Conservation (phyloP, 2,113 vertebrate genomes). For the Takifugu flavidus region DNA sequence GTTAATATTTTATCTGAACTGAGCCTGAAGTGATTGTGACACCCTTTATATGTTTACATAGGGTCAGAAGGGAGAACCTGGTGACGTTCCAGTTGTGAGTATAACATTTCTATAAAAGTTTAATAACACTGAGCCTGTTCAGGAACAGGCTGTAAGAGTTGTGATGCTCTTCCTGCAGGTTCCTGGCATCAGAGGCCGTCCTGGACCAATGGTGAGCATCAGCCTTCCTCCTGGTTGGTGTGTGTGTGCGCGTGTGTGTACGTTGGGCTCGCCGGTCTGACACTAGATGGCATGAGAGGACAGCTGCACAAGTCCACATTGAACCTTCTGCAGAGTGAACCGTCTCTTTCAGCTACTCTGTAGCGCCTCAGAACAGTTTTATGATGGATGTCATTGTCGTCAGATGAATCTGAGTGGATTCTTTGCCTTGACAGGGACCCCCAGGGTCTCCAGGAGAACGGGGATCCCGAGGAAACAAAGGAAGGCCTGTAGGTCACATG, state of each 20-base stretch:
- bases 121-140: rapidly evolving
- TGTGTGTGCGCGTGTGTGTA: no score
- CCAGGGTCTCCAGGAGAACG: constrained; percentile 88
- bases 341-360: no score
- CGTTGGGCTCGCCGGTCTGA: constrained; percentile 12
- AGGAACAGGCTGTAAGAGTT: not conserved
- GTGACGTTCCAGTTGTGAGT: constrained; percentile 90
- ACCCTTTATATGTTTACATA: constrained; percentile 46
- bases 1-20: not conserved
- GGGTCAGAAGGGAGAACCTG: constrained; percentile 97
- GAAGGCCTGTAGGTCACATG: constrained; percentile 82
- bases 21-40: no score
- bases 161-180: constrained; percentile 69
- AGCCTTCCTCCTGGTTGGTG: constrained; percentile 2
- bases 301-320: constrained; percentile 5
- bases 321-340: no score
- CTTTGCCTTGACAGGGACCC: constrained; percentile 80
- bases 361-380: no score
- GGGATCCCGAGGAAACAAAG: constrained; percentile 88
- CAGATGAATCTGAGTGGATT: constrained; percentile 5
- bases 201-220: constrained; percentile 85
- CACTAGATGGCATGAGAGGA: constrained; percentile 72
- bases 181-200: constrained; percentile 87
- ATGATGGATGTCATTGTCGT: not conserved
- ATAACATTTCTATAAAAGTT: not conserved